phyloP scores from a whole-genome alignment of 2,113 vertebrate species.

The Zootoca vivipara region DNA sequence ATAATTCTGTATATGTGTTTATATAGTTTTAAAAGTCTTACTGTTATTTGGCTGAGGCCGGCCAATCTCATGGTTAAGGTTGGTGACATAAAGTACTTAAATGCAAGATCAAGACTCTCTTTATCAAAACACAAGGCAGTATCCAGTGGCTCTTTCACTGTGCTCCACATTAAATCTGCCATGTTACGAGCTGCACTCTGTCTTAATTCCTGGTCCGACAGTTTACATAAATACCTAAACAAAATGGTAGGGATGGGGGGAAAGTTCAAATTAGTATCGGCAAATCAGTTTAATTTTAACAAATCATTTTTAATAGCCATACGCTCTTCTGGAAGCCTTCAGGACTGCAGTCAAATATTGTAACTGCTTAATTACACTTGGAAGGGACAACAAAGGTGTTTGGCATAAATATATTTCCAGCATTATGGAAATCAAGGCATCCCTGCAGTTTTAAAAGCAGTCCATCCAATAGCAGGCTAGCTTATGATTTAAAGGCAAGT shows the following conservation, averaged over 20 bases:
- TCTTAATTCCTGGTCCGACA: conserved; percentile 98
- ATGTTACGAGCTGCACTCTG: conserved; percentile 98
- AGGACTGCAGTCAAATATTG: too few relatives aligned
- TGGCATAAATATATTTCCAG: too few relatives aligned
- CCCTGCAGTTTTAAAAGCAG: too few relatives aligned
- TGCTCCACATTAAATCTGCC: conserved; percentile 99
- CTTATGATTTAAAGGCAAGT: too few relatives aligned
- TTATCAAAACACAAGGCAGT: conserved; percentile 97
- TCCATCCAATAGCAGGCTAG: too few relatives aligned
- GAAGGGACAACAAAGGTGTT: too few relatives aligned
- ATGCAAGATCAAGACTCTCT: conserved; percentile 98
- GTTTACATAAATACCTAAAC: conserved; percentile 95
- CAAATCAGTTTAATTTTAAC: conserved; percentile 14
- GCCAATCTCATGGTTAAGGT: conserved; percentile 98
- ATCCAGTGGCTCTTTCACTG: conserved; percentile 98
- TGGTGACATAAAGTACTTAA: conserved; percentile 99
- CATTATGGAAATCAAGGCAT: too few relatives aligned
- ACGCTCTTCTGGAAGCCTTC: too few relatives aligned
- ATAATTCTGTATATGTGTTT: neutral
- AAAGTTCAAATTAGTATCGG: conserved; percentile 19
- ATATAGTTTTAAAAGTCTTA: conserved; percentile 73
- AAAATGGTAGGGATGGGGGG: conserved; percentile 46
- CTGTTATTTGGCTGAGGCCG: conserved; percentile 98
- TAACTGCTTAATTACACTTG: too few relatives aligned
- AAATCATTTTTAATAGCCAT: neutral